Evolutionary conservation across 2,888 invertebrate genomes (phyloP), one percentile per base, ranked within the genome.

Genomic region (Drosophila rellima): DNA sequence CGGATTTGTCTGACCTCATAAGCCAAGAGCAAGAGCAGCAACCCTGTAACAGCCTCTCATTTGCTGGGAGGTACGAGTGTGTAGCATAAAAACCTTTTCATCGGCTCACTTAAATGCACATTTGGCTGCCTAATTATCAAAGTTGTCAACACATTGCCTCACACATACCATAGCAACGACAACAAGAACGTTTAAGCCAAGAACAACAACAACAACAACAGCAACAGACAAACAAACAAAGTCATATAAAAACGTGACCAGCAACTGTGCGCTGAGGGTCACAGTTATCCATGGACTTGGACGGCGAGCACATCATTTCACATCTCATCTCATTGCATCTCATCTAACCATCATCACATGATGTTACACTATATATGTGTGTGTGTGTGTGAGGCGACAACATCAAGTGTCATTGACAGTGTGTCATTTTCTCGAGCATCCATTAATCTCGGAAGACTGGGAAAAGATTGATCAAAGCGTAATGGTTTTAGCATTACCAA

Each of bases 351-450:
- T 55, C 62, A 54, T 57, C 65, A 71, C 63, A 64, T 54, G 50
- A 44, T 79, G 54, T 59, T 60, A 15, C 17, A 17, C 20, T 26
- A 42, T 23, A 26, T 50, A 13, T 52, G 23, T 42, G 48, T 17
- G 13, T 31, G 15, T 11, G 44, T 15, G n/a, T 56, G 57, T 47
- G 44, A 44, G 54, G 37, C 64, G 45, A 61, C 50, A 68, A 59
- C 73, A 42, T 67, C 80, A 82, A 82, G 85, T 82, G 85, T 50
- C 82, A 88, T 82, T 84, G 85, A 76, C 76, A 57, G 74, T 72
- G 74, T 78, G 88, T 87, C 85, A 88, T 77, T 88, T 87, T 67
- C 74, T 88, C 72, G 72, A 89, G 89, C 62, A 72, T 71, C 82
- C 85, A 88, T 88, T 89, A 85, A 82, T 89, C 82, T 82, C 48